Base-by-base conservation (phyloP, 1,140 invertebrate genomes). In the Papilio helenus region DNA sequence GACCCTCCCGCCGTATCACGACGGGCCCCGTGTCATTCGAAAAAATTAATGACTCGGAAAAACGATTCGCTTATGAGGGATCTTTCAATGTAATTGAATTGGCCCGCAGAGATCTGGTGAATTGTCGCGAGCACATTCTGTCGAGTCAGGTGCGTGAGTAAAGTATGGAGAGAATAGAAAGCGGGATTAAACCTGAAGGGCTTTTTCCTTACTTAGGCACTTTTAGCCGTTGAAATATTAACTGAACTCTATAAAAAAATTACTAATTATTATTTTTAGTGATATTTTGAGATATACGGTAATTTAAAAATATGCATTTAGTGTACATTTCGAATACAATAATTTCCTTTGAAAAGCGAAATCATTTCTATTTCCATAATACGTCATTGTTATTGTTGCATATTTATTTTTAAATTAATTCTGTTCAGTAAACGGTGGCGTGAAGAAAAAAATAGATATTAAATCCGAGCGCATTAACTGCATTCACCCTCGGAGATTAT, bases 21-120 rank as follows among this genome's bases (percentile, higher is more conserved):
- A 89, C 83, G 85, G 84, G 89, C 87, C 90, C 89, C 86, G 90
- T 93, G 92, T 93, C 93, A 92, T 94, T 93, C 88, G 88, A 93
- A 94, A 94, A 94, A 93, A 93, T 94, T 93, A 93, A 94, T 94
- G 93, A 92, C 92, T 89, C 91, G 93, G 93, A 94, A 94, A 93
- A 94, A 94, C 91, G 92, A 93, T 93, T 93, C 92, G 91, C 92
- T 93, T 94, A 94, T 94, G 93, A 93, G 93, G 92, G 92, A 93
- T 93, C 92, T 93, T 91, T 93, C 91, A 90, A 90, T 94, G 91
- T 94, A 94, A 94, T 94, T 94, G 93, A 93, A 94, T 94, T 93
- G 93, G 87, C 83, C 93, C 89, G 85, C 88, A 87, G 93, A 94
- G 92, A 93, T 92, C 88, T 87, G 86, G 85, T 82, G 90, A 88